Conservation (phyloP, 2,888 invertebrate genomes). For the Leucophenga montana region DNA sequence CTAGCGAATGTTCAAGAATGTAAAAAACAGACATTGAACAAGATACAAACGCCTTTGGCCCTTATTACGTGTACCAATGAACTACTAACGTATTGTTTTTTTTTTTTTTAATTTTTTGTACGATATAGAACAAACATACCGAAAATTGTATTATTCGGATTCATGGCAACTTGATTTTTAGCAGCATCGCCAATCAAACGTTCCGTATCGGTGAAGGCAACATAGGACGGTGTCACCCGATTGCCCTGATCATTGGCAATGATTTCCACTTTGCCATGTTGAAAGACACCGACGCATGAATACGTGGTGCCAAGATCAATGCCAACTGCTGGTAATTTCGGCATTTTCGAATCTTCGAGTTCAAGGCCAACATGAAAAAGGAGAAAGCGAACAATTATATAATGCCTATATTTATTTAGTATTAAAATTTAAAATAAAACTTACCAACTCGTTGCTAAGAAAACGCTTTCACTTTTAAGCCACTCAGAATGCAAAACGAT, state of each 20-base stretch:
- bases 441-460: slow-evolving; percentile 39
- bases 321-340: slow-evolving; percentile 70
- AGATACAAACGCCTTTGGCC: neutral
- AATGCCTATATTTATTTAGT: too few species aligned
- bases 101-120: slow-evolving; percentile 1
- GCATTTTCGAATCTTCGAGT: slow-evolving; percentile 67
- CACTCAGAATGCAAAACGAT: slow-evolving; percentile 70
- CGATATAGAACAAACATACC: slow-evolving; percentile 82
- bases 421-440: slow-evolving; percentile 29
- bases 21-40: slow-evolving; percentile 1
- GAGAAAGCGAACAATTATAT: slow-evolving; percentile 21
- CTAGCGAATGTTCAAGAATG: slow-evolving; percentile 22
- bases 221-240: slow-evolving; percentile 83
- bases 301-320: slow-evolving; percentile 94
- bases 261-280: slow-evolving; percentile 89
- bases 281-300: slow-evolving; percentile 94
- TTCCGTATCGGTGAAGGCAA: slow-evolving; percentile 90
- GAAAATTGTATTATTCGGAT: slow-evolving; percentile 91
- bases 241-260: slow-evolving; percentile 90
- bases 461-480: slow-evolving; percentile 43
- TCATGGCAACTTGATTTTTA: slow-evolving; percentile 91
- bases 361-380: slow-evolving; percentile 25
- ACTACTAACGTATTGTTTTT: neutral
- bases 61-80: too few species aligned
- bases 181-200: slow-evolving; percentile 89